A percentile compares a stretch with the other conserved stretches of the same genome.
Evolutionary conservation across 1,140 invertebrate genomes (phyloP).

Genomic region (Argopecten irradians): DNA sequence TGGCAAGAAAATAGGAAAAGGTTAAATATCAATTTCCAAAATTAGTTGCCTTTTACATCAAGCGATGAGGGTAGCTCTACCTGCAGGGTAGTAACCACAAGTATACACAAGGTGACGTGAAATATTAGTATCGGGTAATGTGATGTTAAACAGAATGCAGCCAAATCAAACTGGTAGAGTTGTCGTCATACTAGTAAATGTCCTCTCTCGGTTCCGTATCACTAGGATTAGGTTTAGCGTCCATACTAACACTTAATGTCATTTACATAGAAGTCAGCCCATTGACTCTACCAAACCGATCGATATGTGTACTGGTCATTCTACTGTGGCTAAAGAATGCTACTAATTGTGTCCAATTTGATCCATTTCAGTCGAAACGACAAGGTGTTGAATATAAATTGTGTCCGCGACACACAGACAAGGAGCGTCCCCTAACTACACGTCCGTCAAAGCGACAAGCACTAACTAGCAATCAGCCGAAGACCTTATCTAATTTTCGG

Average conservation of each 20-base stretch:
- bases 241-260: background rate
- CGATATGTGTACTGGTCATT: background rate
- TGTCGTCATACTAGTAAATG: too few relatives aligned
- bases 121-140: too few relatives aligned
- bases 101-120: too few relatives aligned
- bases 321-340: background rate
- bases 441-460: constrained; percentile 5
- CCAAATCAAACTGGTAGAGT: too few relatives aligned
- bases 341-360: constrained; percentile 15
- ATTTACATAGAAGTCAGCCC: background rate
- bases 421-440: background rate
- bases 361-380: background rate
- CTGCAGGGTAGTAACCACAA: too few relatives aligned
- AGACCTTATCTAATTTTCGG: background rate
- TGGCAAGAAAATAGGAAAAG: too few relatives aligned
- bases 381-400: background rate
- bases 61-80: too few relatives aligned
- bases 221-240: background rate
- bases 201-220: background rate
- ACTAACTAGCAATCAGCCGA: background rate
- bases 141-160: too few relatives aligned
- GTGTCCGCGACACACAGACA: background rate
- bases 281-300: background rate
- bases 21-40: too few relatives aligned
- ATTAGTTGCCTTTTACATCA: too few relatives aligned